Conservation (phyloP, 64 coral and sea anemone species). For the Montipora foliosa region DNA sequence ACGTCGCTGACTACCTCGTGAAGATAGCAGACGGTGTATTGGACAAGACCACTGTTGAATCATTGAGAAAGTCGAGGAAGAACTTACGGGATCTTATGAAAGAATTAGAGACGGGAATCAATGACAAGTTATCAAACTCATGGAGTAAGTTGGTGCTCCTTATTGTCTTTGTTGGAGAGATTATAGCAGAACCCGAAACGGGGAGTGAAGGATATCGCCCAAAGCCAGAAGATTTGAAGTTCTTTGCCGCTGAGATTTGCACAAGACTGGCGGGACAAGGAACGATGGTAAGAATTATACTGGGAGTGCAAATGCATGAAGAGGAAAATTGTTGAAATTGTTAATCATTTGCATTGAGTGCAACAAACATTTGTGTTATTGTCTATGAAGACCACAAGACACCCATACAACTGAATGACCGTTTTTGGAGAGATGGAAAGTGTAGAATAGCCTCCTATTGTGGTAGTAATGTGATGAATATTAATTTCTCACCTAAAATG, state of each 20-base stretch:
- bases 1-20: background rate
- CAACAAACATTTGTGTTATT: too few relatives aligned
- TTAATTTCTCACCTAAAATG: too few relatives aligned
- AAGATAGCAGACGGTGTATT: background rate
- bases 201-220: background rate
- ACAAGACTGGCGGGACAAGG: background rate
- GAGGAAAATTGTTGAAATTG: too few relatives aligned
- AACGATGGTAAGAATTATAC: background rate
- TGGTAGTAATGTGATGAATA: too few relatives aligned
- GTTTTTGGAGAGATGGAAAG: too few relatives aligned
- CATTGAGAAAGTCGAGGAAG: background rate
- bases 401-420: too few relatives aligned
- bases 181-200: background rate
- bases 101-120: background rate
- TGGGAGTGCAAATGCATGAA: too few relatives aligned
- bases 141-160: background rate
- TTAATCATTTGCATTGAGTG: too few relatives aligned
- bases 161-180: background rate
- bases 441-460: too few relatives aligned
- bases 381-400: too few relatives aligned
- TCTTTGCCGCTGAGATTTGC: background rate
- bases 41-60: background rate
- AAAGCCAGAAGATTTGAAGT: background rate
- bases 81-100: background rate
- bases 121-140: background rate